Base-by-base conservation (phyloP, 2,113 vertebrate species). In the Fukomys damarensis region DNA sequence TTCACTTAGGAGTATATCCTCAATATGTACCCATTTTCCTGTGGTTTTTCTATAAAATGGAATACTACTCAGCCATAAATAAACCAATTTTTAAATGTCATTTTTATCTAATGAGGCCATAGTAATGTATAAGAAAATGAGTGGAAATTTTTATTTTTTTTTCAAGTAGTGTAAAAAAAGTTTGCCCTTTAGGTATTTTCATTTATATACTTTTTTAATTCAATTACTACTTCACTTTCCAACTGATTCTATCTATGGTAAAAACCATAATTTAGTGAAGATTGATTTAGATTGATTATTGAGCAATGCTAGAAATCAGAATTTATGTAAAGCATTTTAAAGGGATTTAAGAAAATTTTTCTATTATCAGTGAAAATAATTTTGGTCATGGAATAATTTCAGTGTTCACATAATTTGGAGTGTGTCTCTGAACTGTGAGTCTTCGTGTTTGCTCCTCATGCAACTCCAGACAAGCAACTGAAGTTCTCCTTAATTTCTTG, bases 391-490 rank as follows among this genome's bases (percentile, higher is more conserved):
- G 22, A 54, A 4, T 30, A 72, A 43, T 32, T 52, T 2, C 1
- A 0, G 8, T 19, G 6, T 54, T 46, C 16, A 3, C 11, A 20
- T 19, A n/a, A 17, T 10, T 2, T 68, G 16, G 26, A 38, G 1
- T 22, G 22, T 41, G 43, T 52, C 58, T 79, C 20, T 52, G 4
- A 10, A 89, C 58, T 77, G 10, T n/a, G 5, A 72, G 22, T 72
- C 12, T 72, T 80, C 6, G 7, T 7, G 43, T 5, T 59, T 41
- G 56, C 3, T 49, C 2, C 5, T 41, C 56, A 16, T 24, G 3
- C 80, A 41, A 63, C 19, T 32, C 8, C 13, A 91, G 35, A 5
- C 2, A 43, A 17, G 17, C 24, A 54, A 46, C 3, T 58, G 22
- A 49, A 59, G 3, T 24, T 54, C 19, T 61, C 12, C 5, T 2